Base-by-base conservation (phyloP, 2,888 invertebrate genomes). In the Tyria jacobaeae region DNA sequence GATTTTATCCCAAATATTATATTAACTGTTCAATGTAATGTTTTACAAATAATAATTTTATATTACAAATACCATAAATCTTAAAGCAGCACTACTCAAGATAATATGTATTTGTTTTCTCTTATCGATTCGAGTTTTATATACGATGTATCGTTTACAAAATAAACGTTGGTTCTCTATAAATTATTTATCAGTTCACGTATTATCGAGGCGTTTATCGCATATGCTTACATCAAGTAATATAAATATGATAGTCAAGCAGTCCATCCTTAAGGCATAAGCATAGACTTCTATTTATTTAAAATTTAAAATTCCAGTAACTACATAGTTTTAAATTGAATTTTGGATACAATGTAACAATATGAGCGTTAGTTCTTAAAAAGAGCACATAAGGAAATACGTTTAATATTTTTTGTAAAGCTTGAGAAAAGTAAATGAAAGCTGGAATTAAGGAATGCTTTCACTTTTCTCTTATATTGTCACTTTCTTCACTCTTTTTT, bases 401-500 rank as follows among this genome's bases (percentile, higher is more conserved):
- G n/a, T n/a, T n/a, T n/a, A n/a, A 7, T 31, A 31, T 31, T 31
- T 31, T 31, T 7, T 31, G 3, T 31, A 7, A 31, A 31, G 7
- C 27, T 31, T 31, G 4, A 31, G 6, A 31, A 31, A 31, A 31
- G 6, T 21, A 10, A 3, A 12, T 44, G 3, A 3, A 2, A 44
- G 4, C 12, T 21, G 21, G 0, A 21, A 44, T 3, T 41, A 21
- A 3, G 21, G 17, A 17, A 9, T 1, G n/a, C 9, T 17, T 9
- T 3, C 9, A 35, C 12, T 2, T 35, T 35, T 35, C 35, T 35
- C 14, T 1, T 35, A 3, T 41, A 7, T 41, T 3, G 21, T 52
- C 66, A 76, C 75, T 74, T 74, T 74, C 66, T 64, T 74, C 66
- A 74, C 65, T 66, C 64, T 64, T 71, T 67, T 72, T 75, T 62